A percentile compares a stretch with the other conserved stretches of the same genome.
phyloP scores from a whole-genome alignment of 2,797 vertebrate genomes.

The Darevskia mixta region DNA sequence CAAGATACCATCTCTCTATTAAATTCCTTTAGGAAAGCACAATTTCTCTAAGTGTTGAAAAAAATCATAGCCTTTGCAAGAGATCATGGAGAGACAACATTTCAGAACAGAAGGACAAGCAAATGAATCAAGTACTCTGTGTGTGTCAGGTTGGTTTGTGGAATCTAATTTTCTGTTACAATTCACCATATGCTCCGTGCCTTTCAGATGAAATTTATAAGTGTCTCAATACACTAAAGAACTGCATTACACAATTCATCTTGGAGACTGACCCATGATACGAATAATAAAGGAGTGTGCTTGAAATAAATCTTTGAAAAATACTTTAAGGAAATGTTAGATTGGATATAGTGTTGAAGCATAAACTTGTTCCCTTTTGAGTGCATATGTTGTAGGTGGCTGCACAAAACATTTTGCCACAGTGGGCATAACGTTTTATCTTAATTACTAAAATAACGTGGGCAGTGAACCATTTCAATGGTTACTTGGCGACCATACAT shows the following conservation, averaged over 20 bases:
- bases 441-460: background rate
- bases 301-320: background rate
- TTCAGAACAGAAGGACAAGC: fast-evolving
- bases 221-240: background rate
- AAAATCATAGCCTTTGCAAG: background rate
- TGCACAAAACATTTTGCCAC: background rate
- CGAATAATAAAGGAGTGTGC: background rate
- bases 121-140: background rate
- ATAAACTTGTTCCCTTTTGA: background rate
- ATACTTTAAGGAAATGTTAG: background rate
- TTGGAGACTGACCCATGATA: background rate
- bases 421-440: background rate
- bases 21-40: conserved; percentile 7
- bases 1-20: background rate
- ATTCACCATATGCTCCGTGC: background rate
- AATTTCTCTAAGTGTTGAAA: fast-evolving
- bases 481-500: background rate
- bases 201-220: background rate
- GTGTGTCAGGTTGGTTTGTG: conserved; percentile 18
- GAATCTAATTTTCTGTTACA: background rate
- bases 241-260: background rate
- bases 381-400: background rate
- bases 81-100: fast-evolving
- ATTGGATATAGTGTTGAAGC: background rate
- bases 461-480: background rate